phyloP scores from a whole-genome alignment of 30 jellyfish, hydroid and myxozoan species.

The Euphysa ruthae region DNA sequence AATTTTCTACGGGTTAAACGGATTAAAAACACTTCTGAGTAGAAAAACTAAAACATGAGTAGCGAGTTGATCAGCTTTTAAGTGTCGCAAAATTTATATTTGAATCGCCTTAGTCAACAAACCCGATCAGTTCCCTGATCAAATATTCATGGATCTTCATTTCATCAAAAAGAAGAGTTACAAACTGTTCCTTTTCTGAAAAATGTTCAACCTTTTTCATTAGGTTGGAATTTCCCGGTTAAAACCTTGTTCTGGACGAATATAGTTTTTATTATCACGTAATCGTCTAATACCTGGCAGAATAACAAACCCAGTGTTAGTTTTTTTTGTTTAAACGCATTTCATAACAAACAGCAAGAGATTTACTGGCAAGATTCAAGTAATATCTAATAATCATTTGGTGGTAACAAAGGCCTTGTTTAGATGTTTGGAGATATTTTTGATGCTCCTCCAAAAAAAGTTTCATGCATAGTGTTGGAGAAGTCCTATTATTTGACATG shows the following conservation, averaged over 20 bases:
- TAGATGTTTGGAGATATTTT: conserved; percentile 33
- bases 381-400: conserved; percentile 59
- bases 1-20: no score
- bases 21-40: neutral
- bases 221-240: conserved; percentile 28
- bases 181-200: conserved; percentile 11
- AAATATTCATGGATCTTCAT: conserved; percentile 61
- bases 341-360: conserved; percentile 54
- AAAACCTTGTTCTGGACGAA: conserved; percentile 51
- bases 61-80: neutral
- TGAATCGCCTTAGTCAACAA: conserved; percentile 43
- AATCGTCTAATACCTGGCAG: conserved; percentile 56
- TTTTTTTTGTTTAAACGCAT: conserved; percentile 28
- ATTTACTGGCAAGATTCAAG: conserved; percentile 41
- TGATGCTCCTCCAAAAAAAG: conserved; percentile 73
- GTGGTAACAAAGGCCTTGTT: conserved; percentile 47
- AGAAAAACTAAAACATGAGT: neutral
- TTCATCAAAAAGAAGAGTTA: conserved; percentile 45
- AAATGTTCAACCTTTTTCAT: conserved; percentile 15
- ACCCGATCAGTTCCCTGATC: conserved; percentile 64
- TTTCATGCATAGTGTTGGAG: conserved; percentile 54
- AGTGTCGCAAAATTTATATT: neutral
- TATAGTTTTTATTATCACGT: conserved; percentile 45
- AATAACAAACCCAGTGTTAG: conserved; percentile 26
- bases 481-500: conserved; percentile 10